Conservation (phyloP, 2,797 vertebrate genomes). For the Sparidentex hasta region DNA sequence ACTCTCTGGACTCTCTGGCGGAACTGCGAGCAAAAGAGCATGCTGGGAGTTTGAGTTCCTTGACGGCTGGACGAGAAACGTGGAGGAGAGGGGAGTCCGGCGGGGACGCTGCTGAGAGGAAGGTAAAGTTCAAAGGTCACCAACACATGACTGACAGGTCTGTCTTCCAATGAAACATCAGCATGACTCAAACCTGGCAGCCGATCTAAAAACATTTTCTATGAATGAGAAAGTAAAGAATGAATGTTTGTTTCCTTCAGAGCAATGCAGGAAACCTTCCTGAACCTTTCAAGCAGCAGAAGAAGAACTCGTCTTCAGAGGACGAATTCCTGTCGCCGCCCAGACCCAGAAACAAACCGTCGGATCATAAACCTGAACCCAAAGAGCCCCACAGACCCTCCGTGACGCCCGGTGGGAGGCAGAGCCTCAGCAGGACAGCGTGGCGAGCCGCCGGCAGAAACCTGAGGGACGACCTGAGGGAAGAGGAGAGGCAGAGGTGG, state of each 20-base stretch:
- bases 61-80: fast-evolving
- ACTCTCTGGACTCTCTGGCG: conserved; percentile 45
- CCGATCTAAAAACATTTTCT: too few relatives aligned
- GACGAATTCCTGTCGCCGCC: conserved; percentile 6
- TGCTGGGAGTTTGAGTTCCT: conserved; percentile 50
- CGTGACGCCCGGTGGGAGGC: neutral
- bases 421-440: conserved; percentile 9
- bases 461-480: conserved; percentile 42
- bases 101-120: neutral
- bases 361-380: neutral
- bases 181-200: too few relatives aligned
- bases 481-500: conserved; percentile 51
- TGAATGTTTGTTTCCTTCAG: conserved; percentile 19
- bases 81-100: neutral
- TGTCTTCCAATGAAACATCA: too few relatives aligned
- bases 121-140: conserved; percentile 40
- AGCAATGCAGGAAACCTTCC: neutral
- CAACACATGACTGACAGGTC: neutral
- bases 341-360: neutral
- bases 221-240: too few relatives aligned
- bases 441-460: neutral
- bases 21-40: conserved; percentile 36
- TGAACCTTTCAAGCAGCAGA: too few relatives aligned
- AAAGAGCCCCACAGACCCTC: neutral
- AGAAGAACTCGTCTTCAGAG: conserved; percentile 21